Percentiles rank a stretch among this genome's conserved stretches.
These are phyloP conservation scores for Chunga burmeisteri DNA, from an alignment of 2,113 vertebrate genomes.

Conservation along the genomic window DNA sequence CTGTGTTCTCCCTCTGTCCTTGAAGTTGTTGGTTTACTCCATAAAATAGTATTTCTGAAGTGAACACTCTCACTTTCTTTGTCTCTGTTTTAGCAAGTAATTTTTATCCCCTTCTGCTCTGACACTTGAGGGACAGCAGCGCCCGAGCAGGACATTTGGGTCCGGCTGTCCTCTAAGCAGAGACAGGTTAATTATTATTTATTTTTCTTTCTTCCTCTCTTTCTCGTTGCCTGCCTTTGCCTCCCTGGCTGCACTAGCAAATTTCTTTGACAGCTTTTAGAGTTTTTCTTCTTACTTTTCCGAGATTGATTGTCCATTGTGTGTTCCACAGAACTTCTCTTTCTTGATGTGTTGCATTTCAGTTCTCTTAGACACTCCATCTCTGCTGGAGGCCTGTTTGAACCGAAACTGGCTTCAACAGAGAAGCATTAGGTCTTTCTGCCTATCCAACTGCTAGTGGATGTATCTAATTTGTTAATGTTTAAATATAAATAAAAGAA, in stretches of 20 bases:
- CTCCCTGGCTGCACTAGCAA: background rate
- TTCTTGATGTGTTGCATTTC: background rate
- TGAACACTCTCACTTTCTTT: background rate
- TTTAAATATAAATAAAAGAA: background rate
- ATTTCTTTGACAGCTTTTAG: background rate
- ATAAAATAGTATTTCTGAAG: background rate
- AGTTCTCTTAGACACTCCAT: background rate
- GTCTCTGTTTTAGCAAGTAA: background rate
- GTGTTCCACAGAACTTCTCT: background rate
- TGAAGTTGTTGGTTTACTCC: background rate
- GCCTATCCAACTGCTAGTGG: background rate
- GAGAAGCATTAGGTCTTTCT: background rate
- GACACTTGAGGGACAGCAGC: background rate
- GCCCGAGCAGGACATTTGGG: background rate
- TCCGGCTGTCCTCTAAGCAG: background rate
- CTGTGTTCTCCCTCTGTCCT: constrained; percentile 10
- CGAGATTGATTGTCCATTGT: background rate
- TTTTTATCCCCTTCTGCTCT: background rate
- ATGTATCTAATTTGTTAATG: background rate
- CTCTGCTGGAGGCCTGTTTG: background rate
- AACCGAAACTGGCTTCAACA: background rate
- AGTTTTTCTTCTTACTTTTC: background rate
- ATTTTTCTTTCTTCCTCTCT: too few relatives aligned
- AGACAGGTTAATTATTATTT: background rate
- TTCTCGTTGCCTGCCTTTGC: background rate